phyloP scores from a whole-genome alignment of 2,888 invertebrate genomes.

The Junonia oenone region DNA sequence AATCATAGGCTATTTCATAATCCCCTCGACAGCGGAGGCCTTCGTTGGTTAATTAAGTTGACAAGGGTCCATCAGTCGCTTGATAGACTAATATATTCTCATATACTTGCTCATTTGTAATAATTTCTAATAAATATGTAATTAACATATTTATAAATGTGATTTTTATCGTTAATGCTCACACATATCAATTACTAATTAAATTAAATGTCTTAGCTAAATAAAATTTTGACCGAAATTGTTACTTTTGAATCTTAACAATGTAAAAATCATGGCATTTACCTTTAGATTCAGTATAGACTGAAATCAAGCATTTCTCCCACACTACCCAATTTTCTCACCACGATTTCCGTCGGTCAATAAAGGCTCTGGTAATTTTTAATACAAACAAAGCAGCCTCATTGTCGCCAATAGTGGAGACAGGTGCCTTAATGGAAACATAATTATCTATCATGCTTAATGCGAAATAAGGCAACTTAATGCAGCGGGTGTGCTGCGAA shows the following conservation, averaged over 20 bases:
- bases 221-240: neutral
- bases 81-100: conserved; percentile 20
- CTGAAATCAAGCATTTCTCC: conserved; percentile 21
- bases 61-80: conserved; percentile 36
- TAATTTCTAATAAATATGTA: neutral
- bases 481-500: too few relatives aligned
- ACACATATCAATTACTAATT: neutral
- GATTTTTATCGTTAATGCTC: neutral
- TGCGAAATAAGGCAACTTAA: too few relatives aligned
- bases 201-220: neutral
- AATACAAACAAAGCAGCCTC: conserved; percentile 54
- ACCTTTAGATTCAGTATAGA: too few relatives aligned
- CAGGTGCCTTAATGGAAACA: too few relatives aligned
- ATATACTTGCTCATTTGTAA: neutral
- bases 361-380: conserved; percentile 56
- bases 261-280: too few relatives aligned
- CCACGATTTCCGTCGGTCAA: conserved; percentile 35
- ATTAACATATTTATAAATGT: neutral
- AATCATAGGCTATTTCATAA: conserved; percentile 32
- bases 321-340: neutral
- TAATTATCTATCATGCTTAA: too few relatives aligned
- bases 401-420: conserved; percentile 67
- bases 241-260: too few relatives aligned
- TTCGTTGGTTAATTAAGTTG: conserved; percentile 42
- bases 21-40: conserved; percentile 36